Percentiles rank a stretch among this genome's conserved stretches.
Evolutionary conservation across 2,797 vertebrate species (phyloP).

Genomic region (Molothrus ater): DNA sequence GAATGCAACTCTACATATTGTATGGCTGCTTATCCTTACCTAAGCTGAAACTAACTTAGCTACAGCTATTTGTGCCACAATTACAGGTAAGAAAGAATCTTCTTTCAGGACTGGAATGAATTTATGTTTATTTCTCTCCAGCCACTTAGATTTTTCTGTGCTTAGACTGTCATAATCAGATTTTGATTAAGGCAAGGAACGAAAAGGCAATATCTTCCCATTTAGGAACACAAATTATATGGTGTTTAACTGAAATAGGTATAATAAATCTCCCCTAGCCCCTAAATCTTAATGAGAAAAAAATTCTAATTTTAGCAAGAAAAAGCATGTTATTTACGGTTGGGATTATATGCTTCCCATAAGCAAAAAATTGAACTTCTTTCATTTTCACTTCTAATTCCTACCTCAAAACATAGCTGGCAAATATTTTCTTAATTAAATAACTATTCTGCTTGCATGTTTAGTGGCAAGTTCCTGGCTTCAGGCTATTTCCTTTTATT

Average conservation of each 20-base stretch:
- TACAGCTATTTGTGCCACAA: background rate
- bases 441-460: background rate
- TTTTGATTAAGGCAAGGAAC: background rate
- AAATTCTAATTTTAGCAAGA: conserved; percentile 17
- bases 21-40: background rate
- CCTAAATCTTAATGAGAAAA: conserved; percentile 6
- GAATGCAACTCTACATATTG: background rate
- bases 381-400: conserved; percentile 6
- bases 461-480: conserved; percentile 42
- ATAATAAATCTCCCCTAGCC: conserved; percentile 3
- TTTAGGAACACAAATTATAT: background rate
- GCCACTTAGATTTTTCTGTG: background rate
- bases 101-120: background rate
- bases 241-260: background rate
- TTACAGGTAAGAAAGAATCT: background rate
- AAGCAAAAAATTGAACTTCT: background rate
- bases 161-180: background rate
- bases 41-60: background rate
- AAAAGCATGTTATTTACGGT: background rate
- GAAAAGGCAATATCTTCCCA: background rate
- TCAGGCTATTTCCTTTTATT: conserved; percentile 3
- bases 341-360: background rate
- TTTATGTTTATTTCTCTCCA: background rate
- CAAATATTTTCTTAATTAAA: conserved; percentile 21
- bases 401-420: background rate